Evolutionary conservation across 2,797 vertebrate genomes (phyloP).

Genomic region (Lagocephalus sceleratus): DNA sequence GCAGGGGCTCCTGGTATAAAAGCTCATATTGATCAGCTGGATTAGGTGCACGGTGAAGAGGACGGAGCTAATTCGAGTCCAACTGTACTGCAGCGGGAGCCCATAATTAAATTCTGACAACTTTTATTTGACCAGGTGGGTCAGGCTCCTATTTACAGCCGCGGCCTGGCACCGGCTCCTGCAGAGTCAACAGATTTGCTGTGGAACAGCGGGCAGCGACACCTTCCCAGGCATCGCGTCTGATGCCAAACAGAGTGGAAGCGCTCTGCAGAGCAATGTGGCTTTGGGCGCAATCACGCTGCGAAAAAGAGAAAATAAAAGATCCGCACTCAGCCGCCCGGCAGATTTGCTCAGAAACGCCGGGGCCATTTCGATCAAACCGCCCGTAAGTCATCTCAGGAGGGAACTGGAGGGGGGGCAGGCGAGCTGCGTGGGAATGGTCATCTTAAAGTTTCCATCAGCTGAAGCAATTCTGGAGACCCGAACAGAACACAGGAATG

Average conservation of each 20-base stretch:
- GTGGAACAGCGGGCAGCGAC: slow-evolving; percentile 45
- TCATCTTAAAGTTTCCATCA: slow-evolving; percentile 40
- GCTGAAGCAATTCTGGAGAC: slow-evolving; percentile 16
- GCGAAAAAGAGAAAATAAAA: slow-evolving; percentile 55
- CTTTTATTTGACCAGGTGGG: slow-evolving; percentile 65
- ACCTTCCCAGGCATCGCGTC: slow-evolving; percentile 54
- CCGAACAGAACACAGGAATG: background rate
- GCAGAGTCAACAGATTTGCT: slow-evolving; percentile 59
- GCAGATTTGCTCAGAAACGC: slow-evolving; percentile 48
- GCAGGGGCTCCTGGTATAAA: slow-evolving; percentile 46
- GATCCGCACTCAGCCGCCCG: slow-evolving; percentile 44
- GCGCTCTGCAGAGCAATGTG: slow-evolving; percentile 35
- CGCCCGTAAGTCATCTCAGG: slow-evolving; percentile 36
- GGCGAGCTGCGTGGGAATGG: slow-evolving; percentile 15
- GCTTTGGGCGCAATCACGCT: slow-evolving; percentile 37
- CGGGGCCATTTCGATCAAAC: slow-evolving; percentile 49
- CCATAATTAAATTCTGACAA: slow-evolving; percentile 45
- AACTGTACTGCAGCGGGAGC: slow-evolving; percentile 37
- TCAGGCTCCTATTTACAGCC: slow-evolving; percentile 46
- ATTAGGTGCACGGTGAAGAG: slow-evolving; percentile 43
- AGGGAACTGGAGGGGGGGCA: slow-evolving; percentile 35
- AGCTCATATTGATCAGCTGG: slow-evolving; percentile 50
- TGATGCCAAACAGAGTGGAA: slow-evolving; percentile 54
- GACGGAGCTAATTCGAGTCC: slow-evolving; percentile 38
- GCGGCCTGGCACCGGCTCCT: slow-evolving; percentile 33